phyloP scores from a whole-genome alignment of 2,797 vertebrate species.

The Gymnoscopelus microlampas region DNA sequence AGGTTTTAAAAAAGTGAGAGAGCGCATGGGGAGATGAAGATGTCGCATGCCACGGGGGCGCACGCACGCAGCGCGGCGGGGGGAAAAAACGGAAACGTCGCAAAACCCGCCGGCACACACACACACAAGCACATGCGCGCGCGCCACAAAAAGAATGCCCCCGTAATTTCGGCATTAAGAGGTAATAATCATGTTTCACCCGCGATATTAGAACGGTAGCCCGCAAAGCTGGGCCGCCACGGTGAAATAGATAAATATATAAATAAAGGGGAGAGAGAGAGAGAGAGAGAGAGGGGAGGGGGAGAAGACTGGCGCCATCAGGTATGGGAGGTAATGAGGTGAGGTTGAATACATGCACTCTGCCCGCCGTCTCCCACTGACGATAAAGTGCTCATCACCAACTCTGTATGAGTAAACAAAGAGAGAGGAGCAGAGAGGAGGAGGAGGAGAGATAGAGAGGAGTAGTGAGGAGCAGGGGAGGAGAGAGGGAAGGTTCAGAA shows the following conservation, averaged over 20 bases:
- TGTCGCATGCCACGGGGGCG: conserved; percentile 99
- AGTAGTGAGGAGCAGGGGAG: conserved; percentile 21
- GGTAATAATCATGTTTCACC: conserved; percentile 99
- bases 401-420: conserved; percentile 81
- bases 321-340: conserved; percentile 82
- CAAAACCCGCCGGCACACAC: conserved; percentile 19
- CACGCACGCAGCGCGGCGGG: conserved; percentile 60
- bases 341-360: conserved; percentile 21
- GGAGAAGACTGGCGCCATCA: conserved; percentile 68
- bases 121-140: neutral
- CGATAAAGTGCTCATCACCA: conserved; percentile 65
- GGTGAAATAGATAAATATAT: conserved; percentile 84
- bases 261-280: conserved; percentile 66
- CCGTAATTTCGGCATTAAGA: conserved; percentile 99
- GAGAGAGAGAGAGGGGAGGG: neutral
- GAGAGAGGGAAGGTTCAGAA: neutral
- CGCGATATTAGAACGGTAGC: conserved; percentile 98
- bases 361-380: neutral
- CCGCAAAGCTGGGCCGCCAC: conserved; percentile 87
- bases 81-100: conserved; percentile 83
- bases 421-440: conserved; percentile 45
- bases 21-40: conserved; percentile 99
- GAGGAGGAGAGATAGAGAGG: neutral
- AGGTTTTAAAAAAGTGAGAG: conserved; percentile 98
- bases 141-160: conserved; percentile 82